A percentile compares a stretch with the other conserved stretches of the same genome.
Conservation (phyloP, 2,113 vertebrate species). For the Peromyscus californicus region DNA sequence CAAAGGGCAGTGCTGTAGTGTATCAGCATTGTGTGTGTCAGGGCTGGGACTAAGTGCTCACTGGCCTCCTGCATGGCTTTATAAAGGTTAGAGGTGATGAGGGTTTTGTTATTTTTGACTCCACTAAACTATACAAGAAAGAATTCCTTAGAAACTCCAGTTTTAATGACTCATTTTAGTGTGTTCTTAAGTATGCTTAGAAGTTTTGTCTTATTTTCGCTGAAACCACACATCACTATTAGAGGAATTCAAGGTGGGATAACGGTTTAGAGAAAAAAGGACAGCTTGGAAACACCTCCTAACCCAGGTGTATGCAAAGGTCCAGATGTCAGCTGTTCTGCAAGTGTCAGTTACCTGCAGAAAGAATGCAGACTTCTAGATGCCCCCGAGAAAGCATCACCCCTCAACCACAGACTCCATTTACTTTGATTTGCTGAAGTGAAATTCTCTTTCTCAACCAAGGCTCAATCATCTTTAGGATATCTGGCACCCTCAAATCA, state of each 20-base stretch:
- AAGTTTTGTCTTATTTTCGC: constrained; percentile 53
- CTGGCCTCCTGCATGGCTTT: not conserved
- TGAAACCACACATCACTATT: not conserved
- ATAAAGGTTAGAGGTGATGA: constrained; percentile 53
- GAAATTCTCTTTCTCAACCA: constrained; percentile 39
- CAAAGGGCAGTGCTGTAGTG: not conserved
- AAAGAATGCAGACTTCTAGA: constrained; percentile 32
- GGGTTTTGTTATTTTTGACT: constrained; percentile 24
- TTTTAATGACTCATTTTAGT: constrained; percentile 47
- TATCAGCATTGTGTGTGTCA: not conserved
- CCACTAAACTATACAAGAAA: constrained; percentile 51
- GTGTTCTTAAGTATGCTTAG: constrained; percentile 54
- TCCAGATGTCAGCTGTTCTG: not conserved
- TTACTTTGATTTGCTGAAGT: constrained; percentile 1
- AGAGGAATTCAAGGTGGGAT: constrained; percentile 52
- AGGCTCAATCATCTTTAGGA: constrained; percentile 4
- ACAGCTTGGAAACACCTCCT: not conserved
- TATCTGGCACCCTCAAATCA: not conserved
- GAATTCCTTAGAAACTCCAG: constrained; percentile 47
- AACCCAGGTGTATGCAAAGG: not conserved
- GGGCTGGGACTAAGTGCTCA: constrained; percentile 4
- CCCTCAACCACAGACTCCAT: not conserved
- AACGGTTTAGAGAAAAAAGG: not conserved
- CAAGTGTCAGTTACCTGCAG: not conserved
- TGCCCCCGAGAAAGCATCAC: not conserved